phyloP scores from a whole-genome alignment of 2,797 vertebrate genomes.

The Jordanella pulchra region DNA sequence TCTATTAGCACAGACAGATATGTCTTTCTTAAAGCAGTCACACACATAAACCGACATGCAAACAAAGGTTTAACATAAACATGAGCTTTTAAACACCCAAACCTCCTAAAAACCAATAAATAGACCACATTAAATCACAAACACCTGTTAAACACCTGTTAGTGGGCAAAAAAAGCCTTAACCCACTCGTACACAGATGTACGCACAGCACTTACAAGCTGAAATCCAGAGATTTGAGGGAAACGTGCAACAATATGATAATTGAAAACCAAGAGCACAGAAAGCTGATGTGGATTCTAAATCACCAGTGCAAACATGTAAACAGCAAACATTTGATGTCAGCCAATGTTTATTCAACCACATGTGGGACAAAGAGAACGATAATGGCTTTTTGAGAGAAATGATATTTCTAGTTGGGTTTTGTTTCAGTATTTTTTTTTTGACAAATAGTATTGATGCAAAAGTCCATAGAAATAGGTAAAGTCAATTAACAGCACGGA shows the following conservation, averaged over 20 bases:
- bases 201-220: constrained; percentile 17
- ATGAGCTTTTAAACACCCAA: constrained; percentile 4
- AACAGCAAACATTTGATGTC: constrained; percentile 23
- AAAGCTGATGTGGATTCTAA: too few species aligned
- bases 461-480: too few species aligned
- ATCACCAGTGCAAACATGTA: constrained; percentile 29
- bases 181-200: too few species aligned
- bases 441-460: background rate
- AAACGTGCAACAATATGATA: constrained; percentile 30
- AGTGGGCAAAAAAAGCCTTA: too few species aligned
- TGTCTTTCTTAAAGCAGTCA: background rate
- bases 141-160: too few species aligned
- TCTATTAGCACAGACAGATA: background rate
- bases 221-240: constrained; percentile 35
- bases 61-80: background rate
- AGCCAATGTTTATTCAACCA: constrained; percentile 31
- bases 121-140: constrained; percentile 28
- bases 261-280: constrained; percentile 26
- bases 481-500: too few species aligned
- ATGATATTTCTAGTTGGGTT: background rate
- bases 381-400: background rate
- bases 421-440: background rate
- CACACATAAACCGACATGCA: background rate
- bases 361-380: constrained; percentile 2
- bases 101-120: constrained; percentile 24